Conservation (phyloP, 2,113 vertebrate genomes). For the Amphiprion percula region DNA sequence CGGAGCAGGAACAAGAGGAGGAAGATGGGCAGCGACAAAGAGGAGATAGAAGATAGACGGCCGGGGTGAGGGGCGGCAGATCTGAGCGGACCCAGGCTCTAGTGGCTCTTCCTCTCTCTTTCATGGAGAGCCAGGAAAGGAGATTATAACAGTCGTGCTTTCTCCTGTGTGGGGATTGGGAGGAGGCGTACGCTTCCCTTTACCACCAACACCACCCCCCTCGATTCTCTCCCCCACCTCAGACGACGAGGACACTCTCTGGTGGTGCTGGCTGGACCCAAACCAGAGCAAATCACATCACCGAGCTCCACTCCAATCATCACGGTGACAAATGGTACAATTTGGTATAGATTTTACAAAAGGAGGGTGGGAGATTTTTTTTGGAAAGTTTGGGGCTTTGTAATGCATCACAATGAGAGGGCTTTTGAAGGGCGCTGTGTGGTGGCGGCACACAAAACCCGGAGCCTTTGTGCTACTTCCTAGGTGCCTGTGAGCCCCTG, state of each 20-base stretch:
- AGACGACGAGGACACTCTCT: slow-evolving; percentile 44
- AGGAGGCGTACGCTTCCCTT: slow-evolving; percentile 54
- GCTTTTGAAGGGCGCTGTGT: slow-evolving; percentile 20
- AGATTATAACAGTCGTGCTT: slow-evolving; percentile 84
- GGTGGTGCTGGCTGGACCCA: slow-evolving; percentile 46
- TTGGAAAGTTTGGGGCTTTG: slow-evolving; percentile 25
- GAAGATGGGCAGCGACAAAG: slow-evolving; percentile 13
- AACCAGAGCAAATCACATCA: slow-evolving; percentile 52
- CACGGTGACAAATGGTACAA: slow-evolving; percentile 40
- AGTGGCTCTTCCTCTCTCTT: slow-evolving; percentile 82
- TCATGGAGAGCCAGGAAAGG: slow-evolving; percentile 87
- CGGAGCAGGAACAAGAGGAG: slow-evolving; percentile 32
- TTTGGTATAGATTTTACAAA: slow-evolving; percentile 46
- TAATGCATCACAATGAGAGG: slow-evolving; percentile 24
- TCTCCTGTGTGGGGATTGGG: slow-evolving; percentile 60
- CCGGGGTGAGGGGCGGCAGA: slow-evolving; percentile 77
- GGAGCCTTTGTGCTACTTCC: slow-evolving; percentile 44
- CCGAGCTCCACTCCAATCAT: slow-evolving; percentile 13
- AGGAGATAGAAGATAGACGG: slow-evolving; percentile 63
- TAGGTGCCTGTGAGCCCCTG: slow-evolving; percentile 48
- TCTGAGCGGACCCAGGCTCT: slow-evolving; percentile 82
- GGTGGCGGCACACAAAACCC: slow-evolving; percentile 3
- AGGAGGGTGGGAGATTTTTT: neutral
- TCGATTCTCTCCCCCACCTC: neutral
- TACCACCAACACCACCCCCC: slow-evolving; percentile 28